Evolutionary conservation across 2,113 vertebrate genomes (phyloP).

Genomic region (Collichthys lucidus): DNA sequence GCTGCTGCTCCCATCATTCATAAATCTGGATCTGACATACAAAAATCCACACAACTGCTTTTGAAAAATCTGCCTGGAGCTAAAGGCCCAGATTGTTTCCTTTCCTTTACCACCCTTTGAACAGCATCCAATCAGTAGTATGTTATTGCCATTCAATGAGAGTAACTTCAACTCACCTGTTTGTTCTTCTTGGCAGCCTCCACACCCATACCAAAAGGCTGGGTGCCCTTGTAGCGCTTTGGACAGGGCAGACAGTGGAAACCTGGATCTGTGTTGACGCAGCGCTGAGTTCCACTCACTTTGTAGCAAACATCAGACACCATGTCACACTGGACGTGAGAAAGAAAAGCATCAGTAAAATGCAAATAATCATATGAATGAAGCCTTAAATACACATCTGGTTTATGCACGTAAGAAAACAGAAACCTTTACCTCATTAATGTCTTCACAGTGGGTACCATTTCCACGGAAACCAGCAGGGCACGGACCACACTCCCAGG

Average conservation of each 20-base stretch:
- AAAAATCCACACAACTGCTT: slow-evolving; percentile 40
- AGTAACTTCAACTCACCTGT: slow-evolving; percentile 85
- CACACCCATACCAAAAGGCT: slow-evolving; percentile 93
- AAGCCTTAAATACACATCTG: not conserved
- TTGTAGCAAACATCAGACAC: slow-evolving; percentile 93
- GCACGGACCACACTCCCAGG: slow-evolving; percentile 96
- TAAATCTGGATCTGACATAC: slow-evolving; percentile 43
- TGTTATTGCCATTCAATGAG: not conserved
- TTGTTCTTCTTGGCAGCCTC: slow-evolving; percentile 91
- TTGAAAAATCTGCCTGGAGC: slow-evolving; percentile 26
- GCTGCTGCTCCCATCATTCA: slow-evolving; percentile 41
- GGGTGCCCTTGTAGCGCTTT: slow-evolving; percentile 93
- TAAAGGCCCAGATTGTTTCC: slow-evolving; percentile 2
- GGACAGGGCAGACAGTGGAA: slow-evolving; percentile 98
- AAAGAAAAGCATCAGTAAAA: slow-evolving; percentile 6
- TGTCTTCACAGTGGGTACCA: slow-evolving; percentile 92
- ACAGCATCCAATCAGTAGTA: slow-evolving; percentile 5
- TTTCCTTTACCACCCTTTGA: not conserved
- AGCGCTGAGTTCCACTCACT: slow-evolving; percentile 87
- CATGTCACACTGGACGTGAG: slow-evolving; percentile 88
- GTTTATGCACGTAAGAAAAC: not conserved
- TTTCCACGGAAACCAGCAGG: slow-evolving; percentile 94
- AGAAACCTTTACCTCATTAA: slow-evolving; percentile 90
- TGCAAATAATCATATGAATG: not conserved
- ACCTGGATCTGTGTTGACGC: slow-evolving; percentile 94